Base-by-base conservation (phyloP, 2,113 vertebrate species). In the Oncorhynchus nerka region DNA sequence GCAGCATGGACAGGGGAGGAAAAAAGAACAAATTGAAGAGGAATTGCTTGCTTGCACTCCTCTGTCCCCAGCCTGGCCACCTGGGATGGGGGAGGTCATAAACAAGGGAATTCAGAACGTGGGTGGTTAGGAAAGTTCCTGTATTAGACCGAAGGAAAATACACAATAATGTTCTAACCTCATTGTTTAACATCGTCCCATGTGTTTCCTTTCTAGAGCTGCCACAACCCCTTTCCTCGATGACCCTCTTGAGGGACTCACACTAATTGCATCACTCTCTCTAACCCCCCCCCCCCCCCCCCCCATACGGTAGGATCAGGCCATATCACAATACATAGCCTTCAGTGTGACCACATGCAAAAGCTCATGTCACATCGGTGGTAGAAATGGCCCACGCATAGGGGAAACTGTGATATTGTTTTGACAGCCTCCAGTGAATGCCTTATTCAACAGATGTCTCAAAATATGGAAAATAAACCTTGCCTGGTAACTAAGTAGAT, bases 11-110 rank as follows among this genome's bases (percentile, higher is more conserved):
- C 64, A 65, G 55, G 22, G 51, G 2, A 7, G 49, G 76, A 71
- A 78, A 79, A 69, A 45, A 73, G 71, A 82, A 86, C 78, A 73
- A 85, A 87, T 86, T 75, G 48, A 4, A 7, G 30, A 32, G 13
- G 20, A 68, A 75, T 39, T 22, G 74, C 75, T 69, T 69, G 69
- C 75, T 30, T 0, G 51, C 0, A 57, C 65, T 77, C 62, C 57
- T 73, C 74, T 67, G 74, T 87, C 73, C 79, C 81, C 77, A 1
- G 3, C 51, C 51, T 19, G 16, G 15, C 16, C 51, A 15, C 51
- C 12, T 19, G n/a, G 75, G 30, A 49, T 11, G 34, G 13, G 2
- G 7, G 5, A 28, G 83, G 84, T 84, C 76, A 86, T 73, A 70
- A 76, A 73, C 5, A 48, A 30, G 22, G 9, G 57, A 78, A 80